These are phyloP conservation scores for Ephialtes manifestator DNA, from an alignment of 2,888 invertebrate genomes.

Conservation along the genomic window DNA sequence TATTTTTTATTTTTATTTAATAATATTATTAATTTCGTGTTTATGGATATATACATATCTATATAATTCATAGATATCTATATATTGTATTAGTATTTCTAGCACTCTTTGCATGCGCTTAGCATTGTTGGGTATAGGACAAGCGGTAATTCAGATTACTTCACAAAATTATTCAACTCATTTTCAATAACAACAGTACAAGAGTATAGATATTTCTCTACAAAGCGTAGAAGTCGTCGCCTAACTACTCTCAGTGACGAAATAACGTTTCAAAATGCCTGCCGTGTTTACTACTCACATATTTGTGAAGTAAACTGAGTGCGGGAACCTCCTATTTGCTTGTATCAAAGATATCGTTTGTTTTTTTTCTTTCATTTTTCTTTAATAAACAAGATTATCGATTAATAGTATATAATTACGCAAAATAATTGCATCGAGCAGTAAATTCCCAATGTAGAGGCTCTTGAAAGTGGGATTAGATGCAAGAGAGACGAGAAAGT, in stretches of 20 bases:
- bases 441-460: conserved; percentile 12
- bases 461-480: conserved; percentile 7
- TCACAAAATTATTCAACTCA: conserved; percentile 63
- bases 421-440: conserved; percentile 10
- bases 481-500: conserved; percentile 12
- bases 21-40: conserved; percentile 59
- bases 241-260: conserved; percentile 62
- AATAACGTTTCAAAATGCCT: conserved; percentile 41
- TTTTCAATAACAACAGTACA: conserved; percentile 47
- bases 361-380: conserved; percentile 21
- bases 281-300: conserved; percentile 60
- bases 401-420: conserved; percentile 20
- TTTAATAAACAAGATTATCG: conserved; percentile 11
- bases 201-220: conserved; percentile 47
- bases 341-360: conserved; percentile 67
- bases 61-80: conserved; percentile 64
- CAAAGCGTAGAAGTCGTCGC: conserved; percentile 61
- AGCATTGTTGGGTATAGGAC: conserved; percentile 64
- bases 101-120: conserved; percentile 80
- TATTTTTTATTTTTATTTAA: conserved; percentile 49
- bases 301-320: conserved; percentile 73
- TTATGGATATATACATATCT: conserved; percentile 64
- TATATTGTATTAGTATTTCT: conserved; percentile 73
- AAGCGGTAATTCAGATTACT: conserved; percentile 70
- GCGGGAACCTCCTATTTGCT: conserved; percentile 71